Evolutionary conservation across 2,888 invertebrate species (phyloP).

Genomic region (Oligia fasciuncula): DNA sequence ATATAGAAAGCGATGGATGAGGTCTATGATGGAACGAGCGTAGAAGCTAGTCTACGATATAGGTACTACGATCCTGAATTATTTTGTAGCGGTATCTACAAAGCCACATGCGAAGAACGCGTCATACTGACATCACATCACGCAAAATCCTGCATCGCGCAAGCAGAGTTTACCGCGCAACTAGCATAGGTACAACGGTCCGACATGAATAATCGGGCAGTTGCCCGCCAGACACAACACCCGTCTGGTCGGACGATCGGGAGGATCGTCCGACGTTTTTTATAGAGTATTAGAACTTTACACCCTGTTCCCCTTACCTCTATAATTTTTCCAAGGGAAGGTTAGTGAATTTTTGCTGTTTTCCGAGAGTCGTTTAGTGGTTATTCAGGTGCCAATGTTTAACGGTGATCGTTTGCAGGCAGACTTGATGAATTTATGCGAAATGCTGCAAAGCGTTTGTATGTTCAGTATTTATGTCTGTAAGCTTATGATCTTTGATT

Average conservation of each 20-base stretch:
- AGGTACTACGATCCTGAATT: background rate
- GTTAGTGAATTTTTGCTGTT: background rate
- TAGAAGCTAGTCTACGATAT: background rate
- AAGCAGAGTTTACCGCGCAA: too few relatives aligned
- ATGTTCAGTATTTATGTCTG: background rate
- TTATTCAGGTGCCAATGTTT: background rate
- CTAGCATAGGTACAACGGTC: too few relatives aligned
- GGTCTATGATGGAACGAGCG: background rate
- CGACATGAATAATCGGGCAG: too few relatives aligned
- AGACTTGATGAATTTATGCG: background rate
- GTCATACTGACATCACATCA: too few relatives aligned
- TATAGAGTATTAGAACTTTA: too few relatives aligned
- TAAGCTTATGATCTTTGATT: slow-evolving; percentile 1
- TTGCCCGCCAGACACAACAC: too few relatives aligned
- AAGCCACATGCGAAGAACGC: too few relatives aligned
- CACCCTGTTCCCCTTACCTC: too few relatives aligned
- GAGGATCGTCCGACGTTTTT: too few relatives aligned
- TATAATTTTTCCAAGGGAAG: too few relatives aligned
- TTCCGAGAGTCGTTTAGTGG: background rate
- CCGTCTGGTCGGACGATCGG: too few relatives aligned
- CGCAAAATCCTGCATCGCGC: too few relatives aligned
- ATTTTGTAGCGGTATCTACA: background rate
- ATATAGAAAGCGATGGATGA: background rate
- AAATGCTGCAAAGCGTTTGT: background rate
- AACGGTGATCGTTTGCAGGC: background rate